Percentiles rank a stretch among this genome's conserved stretches.
Conservation (phyloP, 2,113 vertebrate genomes). For the Megatriorchis doriae region DNA sequence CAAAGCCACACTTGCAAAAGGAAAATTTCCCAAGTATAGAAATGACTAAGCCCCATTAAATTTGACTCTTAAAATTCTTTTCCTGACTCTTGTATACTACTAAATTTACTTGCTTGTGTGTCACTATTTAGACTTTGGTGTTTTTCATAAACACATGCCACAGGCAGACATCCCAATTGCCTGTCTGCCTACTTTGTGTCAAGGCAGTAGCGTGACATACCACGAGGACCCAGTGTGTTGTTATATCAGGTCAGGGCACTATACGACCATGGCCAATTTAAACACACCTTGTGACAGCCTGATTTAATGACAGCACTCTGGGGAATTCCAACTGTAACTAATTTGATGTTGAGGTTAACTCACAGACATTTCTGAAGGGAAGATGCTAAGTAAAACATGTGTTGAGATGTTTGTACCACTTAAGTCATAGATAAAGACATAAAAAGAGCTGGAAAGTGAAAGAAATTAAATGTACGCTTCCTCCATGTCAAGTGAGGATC, state of each 20-base stretch:
- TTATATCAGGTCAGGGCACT: neutral
- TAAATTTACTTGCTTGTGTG: neutral
- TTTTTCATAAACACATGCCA: neutral
- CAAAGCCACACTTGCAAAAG: neutral
- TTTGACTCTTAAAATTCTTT: neutral
- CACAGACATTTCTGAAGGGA: neutral
- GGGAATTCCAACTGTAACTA: neutral
- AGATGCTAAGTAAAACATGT: neutral
- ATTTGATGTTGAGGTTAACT: neutral
- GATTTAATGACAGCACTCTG: neutral
- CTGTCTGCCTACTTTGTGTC: neutral
- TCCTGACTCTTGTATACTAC: neutral
- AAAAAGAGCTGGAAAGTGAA: neutral
- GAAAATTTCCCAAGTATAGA: neutral
- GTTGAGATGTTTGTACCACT: neutral
- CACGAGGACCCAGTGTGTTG: fast-evolving
- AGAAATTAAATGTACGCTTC: neutral
- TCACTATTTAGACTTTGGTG: neutral
- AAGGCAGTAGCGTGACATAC: neutral
- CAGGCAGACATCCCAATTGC: neutral
- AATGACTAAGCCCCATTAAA: neutral
- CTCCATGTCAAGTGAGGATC: neutral
- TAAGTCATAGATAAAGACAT: neutral
- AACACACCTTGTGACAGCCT: neutral
- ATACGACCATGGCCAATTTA: neutral